phyloP scores from a whole-genome alignment of 2,113 vertebrate genomes.

The Diglossa brunneiventris region DNA sequence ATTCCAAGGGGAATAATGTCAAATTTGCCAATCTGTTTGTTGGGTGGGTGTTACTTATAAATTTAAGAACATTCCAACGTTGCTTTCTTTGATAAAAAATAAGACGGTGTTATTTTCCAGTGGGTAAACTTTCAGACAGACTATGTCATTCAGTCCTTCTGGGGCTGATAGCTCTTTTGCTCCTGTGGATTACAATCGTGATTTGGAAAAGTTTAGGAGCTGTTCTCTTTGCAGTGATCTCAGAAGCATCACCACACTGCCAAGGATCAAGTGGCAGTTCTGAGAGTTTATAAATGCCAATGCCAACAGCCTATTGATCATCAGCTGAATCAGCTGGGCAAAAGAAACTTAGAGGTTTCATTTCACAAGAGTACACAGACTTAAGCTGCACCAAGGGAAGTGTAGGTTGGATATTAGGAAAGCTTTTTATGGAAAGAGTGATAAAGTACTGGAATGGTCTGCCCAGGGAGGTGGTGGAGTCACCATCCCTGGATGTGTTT shows the following conservation, averaged over 20 bases:
- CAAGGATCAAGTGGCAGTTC: not conserved
- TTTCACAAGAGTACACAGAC: not conserved
- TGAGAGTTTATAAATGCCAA: rapidly evolving
- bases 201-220: not conserved
- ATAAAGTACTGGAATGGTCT: not conserved
- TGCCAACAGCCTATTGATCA: not conserved
- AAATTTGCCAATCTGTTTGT: not conserved
- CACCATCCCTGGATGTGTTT: not conserved
- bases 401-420: not conserved
- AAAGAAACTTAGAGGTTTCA: not conserved
- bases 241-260: not conserved
- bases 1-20: not conserved
- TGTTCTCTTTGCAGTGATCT: not conserved
- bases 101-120: not conserved
- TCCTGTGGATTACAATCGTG: not conserved
- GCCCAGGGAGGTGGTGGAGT: not conserved
- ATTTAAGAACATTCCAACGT: not conserved
- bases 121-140: not conserved
- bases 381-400: not conserved
- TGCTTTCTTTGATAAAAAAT: not conserved
- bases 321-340: not conserved
- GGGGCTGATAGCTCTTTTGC: not conserved
- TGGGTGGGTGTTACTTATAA: not conserved
- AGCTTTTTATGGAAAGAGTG: not conserved
- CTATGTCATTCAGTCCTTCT: not conserved